These are phyloP conservation scores for Thereva nobilitata DNA, from an alignment of 2,888 invertebrate genomes.

Conservation along the genomic window DNA sequence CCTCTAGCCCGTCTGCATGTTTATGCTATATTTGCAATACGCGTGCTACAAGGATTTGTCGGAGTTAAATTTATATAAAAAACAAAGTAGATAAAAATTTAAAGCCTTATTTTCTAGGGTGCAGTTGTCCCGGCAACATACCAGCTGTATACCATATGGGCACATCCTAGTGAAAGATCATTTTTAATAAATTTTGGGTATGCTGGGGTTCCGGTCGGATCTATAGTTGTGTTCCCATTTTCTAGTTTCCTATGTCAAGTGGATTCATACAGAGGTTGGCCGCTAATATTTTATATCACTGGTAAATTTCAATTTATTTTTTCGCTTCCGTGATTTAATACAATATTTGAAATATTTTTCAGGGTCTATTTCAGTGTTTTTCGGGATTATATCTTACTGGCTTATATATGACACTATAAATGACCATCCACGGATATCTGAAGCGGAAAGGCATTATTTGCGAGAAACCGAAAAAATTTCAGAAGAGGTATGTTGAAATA, in stretches of 20 bases:
- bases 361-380: conserved; percentile 48
- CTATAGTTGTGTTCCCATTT: conserved; percentile 62
- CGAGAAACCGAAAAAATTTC: conserved; percentile 41
- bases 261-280: conserved; percentile 59
- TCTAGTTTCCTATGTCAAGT: conserved; percentile 63
- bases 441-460: conserved; percentile 54
- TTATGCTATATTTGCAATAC: conserved; percentile 52
- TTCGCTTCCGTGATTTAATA: conserved; percentile 6
- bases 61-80: conserved; percentile 52
- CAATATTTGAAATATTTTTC: neutral
- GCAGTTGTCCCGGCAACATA: conserved; percentile 54
- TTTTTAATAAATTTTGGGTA: conserved; percentile 57
- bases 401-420: conserved; percentile 61
- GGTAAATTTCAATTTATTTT: conserved; percentile 49
- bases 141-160: conserved; percentile 56
- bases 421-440: conserved; percentile 61
- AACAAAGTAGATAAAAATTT: neutral
- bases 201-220: conserved; percentile 59
- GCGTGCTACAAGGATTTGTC: conserved; percentile 59
- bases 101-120: conserved; percentile 48
- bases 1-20: conserved; percentile 56
- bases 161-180: conserved; percentile 56
- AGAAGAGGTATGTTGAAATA: too few species aligned
- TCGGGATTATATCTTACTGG: conserved; percentile 48
- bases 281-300: conserved; percentile 64